These are phyloP conservation scores for Synergus gifuensis DNA, from an alignment of 2,888 invertebrate species.

Conservation along the genomic window DNA sequence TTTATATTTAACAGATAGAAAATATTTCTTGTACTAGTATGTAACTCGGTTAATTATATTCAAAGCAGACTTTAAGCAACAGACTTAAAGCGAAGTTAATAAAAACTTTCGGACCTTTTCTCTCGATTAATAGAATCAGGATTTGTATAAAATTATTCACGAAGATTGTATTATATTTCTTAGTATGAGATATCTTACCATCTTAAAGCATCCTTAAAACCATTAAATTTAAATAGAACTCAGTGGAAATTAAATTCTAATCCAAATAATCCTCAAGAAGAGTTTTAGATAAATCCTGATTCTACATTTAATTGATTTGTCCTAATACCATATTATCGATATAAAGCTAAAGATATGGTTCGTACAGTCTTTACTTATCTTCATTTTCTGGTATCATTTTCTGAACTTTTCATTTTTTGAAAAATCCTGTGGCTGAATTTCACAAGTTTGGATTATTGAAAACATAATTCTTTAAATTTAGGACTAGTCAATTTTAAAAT, in stretches of 20 bases:
- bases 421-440: background rate
- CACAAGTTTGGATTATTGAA: background rate
- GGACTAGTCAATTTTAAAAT: too few species aligned
- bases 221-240: background rate
- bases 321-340: background rate
- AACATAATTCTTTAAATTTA: too few species aligned
- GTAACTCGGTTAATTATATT: background rate
- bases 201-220: background rate
- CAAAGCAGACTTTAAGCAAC: background rate
- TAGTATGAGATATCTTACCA: background rate
- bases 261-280: background rate
- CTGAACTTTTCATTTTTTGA: background rate
- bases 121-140: background rate
- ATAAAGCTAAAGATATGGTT: slow-evolving; percentile 4
- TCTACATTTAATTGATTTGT: background rate
- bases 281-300: background rate
- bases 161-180: background rate
- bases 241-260: background rate
- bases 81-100: background rate
- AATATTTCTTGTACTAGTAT: background rate
- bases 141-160: background rate
- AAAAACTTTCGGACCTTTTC: background rate
- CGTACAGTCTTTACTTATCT: background rate
- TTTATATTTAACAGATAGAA: background rate
- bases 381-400: background rate